Evolutionary conservation across 2,888 invertebrate species (phyloP).

Genomic region (Agrochola lychnidis): DNA sequence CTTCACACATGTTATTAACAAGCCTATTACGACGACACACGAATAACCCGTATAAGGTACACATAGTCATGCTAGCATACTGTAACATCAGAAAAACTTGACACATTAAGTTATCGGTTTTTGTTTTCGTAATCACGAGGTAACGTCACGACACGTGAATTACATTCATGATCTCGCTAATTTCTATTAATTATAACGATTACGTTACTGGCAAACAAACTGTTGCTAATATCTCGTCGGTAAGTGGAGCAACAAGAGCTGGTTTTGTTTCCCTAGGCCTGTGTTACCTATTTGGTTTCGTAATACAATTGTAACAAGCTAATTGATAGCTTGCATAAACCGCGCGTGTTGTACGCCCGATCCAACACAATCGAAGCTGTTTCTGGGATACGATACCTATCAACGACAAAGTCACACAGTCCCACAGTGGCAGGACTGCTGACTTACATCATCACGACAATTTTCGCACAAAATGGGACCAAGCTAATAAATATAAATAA

Average conservation of each 20-base stretch:
- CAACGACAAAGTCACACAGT: constrained; percentile 61
- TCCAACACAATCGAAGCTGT: constrained; percentile 77
- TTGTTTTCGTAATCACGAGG: constrained; percentile 34
- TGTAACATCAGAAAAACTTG: constrained; percentile 54
- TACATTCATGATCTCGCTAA: constrained; percentile 65
- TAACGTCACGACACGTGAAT: constrained; percentile 48
- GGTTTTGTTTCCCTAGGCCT: constrained; percentile 78
- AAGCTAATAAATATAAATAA: constrained; percentile 55
- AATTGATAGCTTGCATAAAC: constrained; percentile 89
- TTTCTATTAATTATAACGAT: constrained; percentile 71
- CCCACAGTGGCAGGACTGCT: constrained; percentile 52
- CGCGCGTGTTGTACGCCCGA: constrained; percentile 74
- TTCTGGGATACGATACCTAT: constrained; percentile 84
- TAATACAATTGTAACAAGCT: constrained; percentile 85
- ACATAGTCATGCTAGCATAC: constrained; percentile 26
- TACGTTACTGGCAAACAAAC: constrained; percentile 71
- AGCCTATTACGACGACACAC: constrained; percentile 29
- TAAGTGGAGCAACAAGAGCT: constrained; percentile 77
- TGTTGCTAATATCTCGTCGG: constrained; percentile 71
- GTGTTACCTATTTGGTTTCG: constrained; percentile 75
- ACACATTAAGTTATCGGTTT: constrained; percentile 43
- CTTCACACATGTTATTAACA: constrained; percentile 40
- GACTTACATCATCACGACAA: constrained; percentile 66
- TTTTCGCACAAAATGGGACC: constrained; percentile 61
- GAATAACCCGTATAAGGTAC: constrained; percentile 17